Evolutionary conservation across 2,113 vertebrate species (phyloP).

Genomic region (Apeltes quadracus): DNA sequence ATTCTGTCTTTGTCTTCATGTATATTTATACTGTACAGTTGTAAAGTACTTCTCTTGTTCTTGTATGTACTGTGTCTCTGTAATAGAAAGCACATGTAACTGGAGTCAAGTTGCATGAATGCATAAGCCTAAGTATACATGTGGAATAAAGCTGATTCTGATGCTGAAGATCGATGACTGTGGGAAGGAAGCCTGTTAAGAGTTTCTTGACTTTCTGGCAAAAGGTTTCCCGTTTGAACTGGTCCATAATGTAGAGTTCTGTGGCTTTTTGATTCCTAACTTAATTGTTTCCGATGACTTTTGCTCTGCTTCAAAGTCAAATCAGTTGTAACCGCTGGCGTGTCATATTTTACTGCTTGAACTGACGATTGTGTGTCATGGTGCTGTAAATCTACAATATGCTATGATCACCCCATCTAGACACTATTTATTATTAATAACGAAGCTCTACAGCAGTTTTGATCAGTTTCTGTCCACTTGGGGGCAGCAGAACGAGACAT

Average conservation of each 20-base stretch:
- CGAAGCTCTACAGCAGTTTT: background rate
- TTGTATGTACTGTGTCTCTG: too few relatives aligned
- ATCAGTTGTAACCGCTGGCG: conserved; percentile 7
- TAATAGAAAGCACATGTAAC: too few relatives aligned
- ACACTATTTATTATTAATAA: conserved; percentile 19
- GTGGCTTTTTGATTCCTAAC: conserved; percentile 38
- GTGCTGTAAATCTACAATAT: conserved; percentile 21
- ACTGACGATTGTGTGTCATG: conserved; percentile 7
- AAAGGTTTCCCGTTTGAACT: conserved; percentile 20
- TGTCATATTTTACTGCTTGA: conserved; percentile 8
- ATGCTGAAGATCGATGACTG: conserved; percentile 1
- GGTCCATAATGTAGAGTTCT: conserved; percentile 23
- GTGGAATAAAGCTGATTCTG: too few relatives aligned
- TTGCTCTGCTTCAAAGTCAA: conserved; percentile 25
- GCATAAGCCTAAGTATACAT: too few relatives aligned
- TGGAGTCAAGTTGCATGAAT: too few relatives aligned
- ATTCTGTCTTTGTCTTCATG: conserved; percentile 24
- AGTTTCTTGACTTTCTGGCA: conserved; percentile 11
- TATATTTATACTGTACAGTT: too few relatives aligned
- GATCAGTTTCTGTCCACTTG: background rate
- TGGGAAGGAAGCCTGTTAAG: background rate
- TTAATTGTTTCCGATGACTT: conserved; percentile 22
- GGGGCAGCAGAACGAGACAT: conserved; percentile 1
- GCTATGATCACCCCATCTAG: background rate
- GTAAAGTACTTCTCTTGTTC: too few relatives aligned